phyloP scores from a whole-genome alignment of 30 jellyfish, hydroid and myxozoan species.

The Nemopilema nomurai region DNA sequence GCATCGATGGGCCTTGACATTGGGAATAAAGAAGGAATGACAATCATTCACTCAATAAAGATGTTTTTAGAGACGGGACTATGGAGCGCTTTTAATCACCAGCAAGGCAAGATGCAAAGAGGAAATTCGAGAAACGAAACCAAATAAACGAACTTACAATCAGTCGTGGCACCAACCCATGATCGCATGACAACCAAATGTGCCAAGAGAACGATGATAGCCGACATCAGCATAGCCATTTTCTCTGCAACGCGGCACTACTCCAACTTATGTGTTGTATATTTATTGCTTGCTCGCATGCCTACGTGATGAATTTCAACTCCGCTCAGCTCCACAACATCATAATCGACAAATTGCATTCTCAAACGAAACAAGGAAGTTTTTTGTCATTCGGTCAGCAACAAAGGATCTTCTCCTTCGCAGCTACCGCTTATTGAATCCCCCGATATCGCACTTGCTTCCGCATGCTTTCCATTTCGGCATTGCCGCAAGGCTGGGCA shows the following conservation, averaged over 20 bases:
- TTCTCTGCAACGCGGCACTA: background rate
- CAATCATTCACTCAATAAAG: background rate
- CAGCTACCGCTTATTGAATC: background rate
- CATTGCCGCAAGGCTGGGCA: no score
- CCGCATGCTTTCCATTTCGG: background rate
- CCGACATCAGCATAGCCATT: background rate
- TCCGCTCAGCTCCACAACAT: background rate
- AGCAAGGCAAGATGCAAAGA: background rate
- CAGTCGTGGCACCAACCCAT: background rate
- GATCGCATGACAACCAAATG: background rate
- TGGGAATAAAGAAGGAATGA: no score
- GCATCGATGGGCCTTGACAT: no score
- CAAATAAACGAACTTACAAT: background rate
- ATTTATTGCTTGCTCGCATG: background rate
- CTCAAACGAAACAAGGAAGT: background rate
- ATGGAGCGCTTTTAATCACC: background rate
- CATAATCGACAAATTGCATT: background rate
- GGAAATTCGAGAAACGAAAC: background rate
- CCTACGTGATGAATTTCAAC: background rate
- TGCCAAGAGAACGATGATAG: background rate
- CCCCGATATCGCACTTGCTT: background rate
- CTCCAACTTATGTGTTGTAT: background rate
- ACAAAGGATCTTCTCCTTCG: background rate
- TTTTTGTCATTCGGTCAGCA: background rate
- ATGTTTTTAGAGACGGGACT: background rate